Conservation (phyloP, 2,113 vertebrate genomes). For the Nanorana parkeri region DNA sequence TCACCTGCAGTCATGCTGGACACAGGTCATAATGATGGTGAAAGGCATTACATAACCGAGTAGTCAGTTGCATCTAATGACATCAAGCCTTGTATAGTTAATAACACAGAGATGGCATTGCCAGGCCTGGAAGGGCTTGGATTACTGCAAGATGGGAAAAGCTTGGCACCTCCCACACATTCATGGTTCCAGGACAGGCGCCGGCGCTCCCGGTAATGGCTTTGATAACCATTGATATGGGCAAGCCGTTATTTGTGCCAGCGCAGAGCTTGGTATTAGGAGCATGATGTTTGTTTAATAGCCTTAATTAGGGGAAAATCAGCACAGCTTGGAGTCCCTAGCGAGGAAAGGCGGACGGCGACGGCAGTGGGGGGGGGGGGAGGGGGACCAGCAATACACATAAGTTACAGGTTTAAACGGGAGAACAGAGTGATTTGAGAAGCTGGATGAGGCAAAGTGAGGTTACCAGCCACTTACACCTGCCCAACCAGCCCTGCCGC, state of each 20-base stretch:
- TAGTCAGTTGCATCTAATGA: background rate
- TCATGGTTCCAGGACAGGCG: background rate
- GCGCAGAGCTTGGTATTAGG: constrained; percentile 7
- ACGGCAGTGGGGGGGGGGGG: no score
- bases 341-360: background rate
- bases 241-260: constrained; percentile 11
- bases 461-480: background rate
- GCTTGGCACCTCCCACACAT: background rate
- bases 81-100: background rate
- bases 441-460: background rate
- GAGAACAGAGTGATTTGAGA: constrained; percentile 12
- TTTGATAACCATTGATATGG: background rate
- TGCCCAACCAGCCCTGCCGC: background rate
- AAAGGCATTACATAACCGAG: no score
- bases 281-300: constrained; percentile 46
- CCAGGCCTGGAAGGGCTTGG: background rate
- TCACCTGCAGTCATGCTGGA: no score
- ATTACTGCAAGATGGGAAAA: background rate
- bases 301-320: constrained; percentile 49
- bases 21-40: no score
- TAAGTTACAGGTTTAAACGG: constrained; percentile 41
- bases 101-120: background rate
- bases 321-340: constrained; percentile 11
- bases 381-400: background rate
- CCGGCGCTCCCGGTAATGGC: background rate